Conservation (phyloP, 2,113 vertebrate species). For the Epinephelus cyanopodus region DNA sequence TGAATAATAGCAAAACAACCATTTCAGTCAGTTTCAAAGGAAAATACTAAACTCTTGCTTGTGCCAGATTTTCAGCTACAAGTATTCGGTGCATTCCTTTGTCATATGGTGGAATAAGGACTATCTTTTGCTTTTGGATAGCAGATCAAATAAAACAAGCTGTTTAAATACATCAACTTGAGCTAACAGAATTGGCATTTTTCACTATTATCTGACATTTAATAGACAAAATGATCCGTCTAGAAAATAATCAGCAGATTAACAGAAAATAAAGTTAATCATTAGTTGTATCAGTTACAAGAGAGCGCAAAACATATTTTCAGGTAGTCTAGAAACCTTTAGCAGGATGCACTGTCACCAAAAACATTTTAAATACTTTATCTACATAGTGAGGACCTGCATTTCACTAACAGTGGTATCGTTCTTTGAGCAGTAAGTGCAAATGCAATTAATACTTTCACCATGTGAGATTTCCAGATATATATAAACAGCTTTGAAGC, state of each 20-base stretch:
- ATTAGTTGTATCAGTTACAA: neutral
- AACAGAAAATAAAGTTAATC: neutral
- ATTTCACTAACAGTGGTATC: slow-evolving; percentile 31
- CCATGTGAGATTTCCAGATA: slow-evolving; percentile 37
- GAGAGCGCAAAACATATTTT: neutral
- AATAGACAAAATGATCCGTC: neutral
- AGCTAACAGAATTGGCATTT: neutral
- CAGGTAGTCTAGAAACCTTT: slow-evolving; percentile 7
- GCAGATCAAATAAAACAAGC: neutral
- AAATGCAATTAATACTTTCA: slow-evolving; percentile 46
- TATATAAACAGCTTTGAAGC: slow-evolving; percentile 40
- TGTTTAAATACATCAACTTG: neutral
- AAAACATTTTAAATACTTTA: neutral
- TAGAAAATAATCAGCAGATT: neutral
- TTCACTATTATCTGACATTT: neutral
- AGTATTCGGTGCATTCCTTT: neutral
- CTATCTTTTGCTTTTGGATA: neutral
- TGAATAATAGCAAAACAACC: neutral
- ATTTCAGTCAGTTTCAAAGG: neutral
- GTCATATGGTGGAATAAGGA: neutral
- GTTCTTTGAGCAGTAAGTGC: slow-evolving; percentile 17
- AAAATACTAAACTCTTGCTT: neutral
- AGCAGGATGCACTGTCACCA: neutral
- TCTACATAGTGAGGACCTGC: slow-evolving; percentile 9
- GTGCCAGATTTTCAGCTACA: too few species aligned